Percentiles rank a stretch among this genome's conserved stretches.
These are phyloP conservation scores for Julus scandinavius DNA, from an alignment of 2,888 invertebrate genomes.

Conservation along the genomic window DNA sequence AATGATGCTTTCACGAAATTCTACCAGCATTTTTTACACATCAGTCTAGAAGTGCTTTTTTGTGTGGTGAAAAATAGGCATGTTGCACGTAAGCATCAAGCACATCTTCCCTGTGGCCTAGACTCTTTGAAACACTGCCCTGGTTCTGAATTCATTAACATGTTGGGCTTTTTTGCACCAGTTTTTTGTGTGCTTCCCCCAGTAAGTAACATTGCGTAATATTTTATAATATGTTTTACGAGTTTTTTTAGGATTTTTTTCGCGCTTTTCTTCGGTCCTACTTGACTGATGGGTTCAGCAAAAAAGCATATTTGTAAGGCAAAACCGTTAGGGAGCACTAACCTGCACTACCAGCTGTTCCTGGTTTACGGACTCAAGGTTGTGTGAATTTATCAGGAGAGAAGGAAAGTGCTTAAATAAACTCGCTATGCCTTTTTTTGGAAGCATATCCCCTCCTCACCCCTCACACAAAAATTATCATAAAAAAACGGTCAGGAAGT, in stretches of 20 bases:
- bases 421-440: slow-evolving; percentile 24
- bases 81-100: not conserved
- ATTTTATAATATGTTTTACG: slow-evolving; percentile 11
- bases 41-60: not conserved
- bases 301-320: slow-evolving; percentile 11
- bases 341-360: slow-evolving; percentile 25
- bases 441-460: not conserved
- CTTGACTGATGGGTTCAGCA: slow-evolving; percentile 33
- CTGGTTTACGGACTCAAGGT: slow-evolving; percentile 33
- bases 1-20: no score
- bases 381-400: slow-evolving; percentile 33
- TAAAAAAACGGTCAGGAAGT: slow-evolving; percentile 31
- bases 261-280: not conserved
- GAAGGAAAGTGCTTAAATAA: slow-evolving; percentile 33
- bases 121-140: slow-evolving; percentile 33
- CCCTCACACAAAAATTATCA: slow-evolving; percentile 19
- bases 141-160: slow-evolving; percentile 14
- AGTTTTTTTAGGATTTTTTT: not conserved
- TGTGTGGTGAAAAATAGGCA: not conserved
- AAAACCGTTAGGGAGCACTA: slow-evolving; percentile 33
- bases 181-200: not conserved
- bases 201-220: not conserved
- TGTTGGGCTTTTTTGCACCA: not conserved
- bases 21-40: no score
- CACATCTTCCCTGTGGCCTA: slow-evolving; percentile 1